Conservation (phyloP, 2,113 vertebrate species). For the Stegostoma tigrinum region DNA sequence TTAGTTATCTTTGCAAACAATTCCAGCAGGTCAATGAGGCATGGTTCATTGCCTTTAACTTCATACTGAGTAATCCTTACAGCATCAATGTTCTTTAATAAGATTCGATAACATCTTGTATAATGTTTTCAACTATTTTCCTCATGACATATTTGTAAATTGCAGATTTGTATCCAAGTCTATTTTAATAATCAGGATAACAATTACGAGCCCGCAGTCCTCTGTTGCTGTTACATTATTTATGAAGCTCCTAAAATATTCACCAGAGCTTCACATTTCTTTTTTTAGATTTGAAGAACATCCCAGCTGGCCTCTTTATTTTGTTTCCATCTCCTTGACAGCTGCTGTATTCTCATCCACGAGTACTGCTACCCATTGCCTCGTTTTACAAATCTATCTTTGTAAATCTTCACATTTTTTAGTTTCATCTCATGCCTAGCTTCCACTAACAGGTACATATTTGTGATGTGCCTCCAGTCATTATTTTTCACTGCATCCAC, state of each 20-base stretch:
- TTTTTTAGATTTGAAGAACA: background rate
- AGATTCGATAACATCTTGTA: background rate
- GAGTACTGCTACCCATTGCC: background rate
- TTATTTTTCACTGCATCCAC: background rate
- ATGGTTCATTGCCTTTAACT: background rate
- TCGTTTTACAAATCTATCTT: background rate
- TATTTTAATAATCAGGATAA: slow-evolving; percentile 23
- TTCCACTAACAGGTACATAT: background rate
- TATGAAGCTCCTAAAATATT: slow-evolving; percentile 21
- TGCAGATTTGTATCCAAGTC: background rate
- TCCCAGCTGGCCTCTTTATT: background rate
- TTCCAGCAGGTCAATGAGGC: background rate
- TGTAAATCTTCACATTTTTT: background rate
- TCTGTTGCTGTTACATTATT: slow-evolving; percentile 25
- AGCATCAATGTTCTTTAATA: background rate
- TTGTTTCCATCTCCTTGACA: slow-evolving; percentile 13
- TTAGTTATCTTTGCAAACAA: background rate
- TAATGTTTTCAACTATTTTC: slow-evolving; percentile 13
- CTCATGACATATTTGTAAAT: background rate
- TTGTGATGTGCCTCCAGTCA: background rate
- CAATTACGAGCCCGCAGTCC: background rate
- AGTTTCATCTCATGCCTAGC: background rate
- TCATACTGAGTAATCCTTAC: background rate
- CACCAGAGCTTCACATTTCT: background rate
- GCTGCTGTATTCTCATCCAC: background rate